These are phyloP conservation scores for Pseudopodoces humilis DNA, from an alignment of 2,113 vertebrate genomes.

Conservation along the genomic window DNA sequence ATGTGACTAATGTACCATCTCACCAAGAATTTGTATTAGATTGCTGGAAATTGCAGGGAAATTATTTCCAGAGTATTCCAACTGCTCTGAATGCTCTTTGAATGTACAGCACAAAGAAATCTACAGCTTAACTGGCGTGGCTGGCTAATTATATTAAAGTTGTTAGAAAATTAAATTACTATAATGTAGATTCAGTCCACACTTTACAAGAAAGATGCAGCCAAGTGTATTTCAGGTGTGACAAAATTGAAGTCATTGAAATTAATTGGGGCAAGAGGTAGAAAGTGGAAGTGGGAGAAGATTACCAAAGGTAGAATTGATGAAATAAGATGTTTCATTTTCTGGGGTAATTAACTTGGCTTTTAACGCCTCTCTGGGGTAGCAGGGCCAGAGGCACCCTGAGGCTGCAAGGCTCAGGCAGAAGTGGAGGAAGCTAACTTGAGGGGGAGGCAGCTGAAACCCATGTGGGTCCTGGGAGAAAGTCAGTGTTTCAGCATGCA, in stretches of 20 bases:
- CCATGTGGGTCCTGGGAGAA: fast-evolving
- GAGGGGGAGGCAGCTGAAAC: not conserved
- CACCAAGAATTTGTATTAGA: conserved; percentile 33
- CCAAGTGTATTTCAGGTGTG: not conserved
- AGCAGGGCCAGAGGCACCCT: not conserved
- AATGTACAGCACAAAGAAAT: not conserved
- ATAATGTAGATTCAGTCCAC: not conserved
- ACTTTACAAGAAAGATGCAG: not conserved
- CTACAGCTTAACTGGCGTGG: not conserved
- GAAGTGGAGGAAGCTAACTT: fast-evolving
- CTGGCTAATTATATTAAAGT: not conserved
- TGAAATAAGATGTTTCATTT: not conserved
- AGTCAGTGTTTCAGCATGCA: fast-evolving
- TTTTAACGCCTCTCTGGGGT: not conserved
- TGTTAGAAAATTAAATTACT: not conserved
- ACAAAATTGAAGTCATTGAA: not conserved
- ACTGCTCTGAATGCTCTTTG: not conserved
- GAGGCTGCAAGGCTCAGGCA: fast-evolving
- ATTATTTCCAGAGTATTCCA: conserved; percentile 10
- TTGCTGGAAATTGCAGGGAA: conserved; percentile 35
- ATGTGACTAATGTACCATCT: conserved; percentile 35
- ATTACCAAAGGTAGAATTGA: not conserved
- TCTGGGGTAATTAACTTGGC: not conserved
- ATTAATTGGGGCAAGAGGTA: not conserved
- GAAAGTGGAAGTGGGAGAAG: not conserved